phyloP scores from a whole-genome alignment of 2,888 invertebrate species.

The Autographa pulchrina region DNA sequence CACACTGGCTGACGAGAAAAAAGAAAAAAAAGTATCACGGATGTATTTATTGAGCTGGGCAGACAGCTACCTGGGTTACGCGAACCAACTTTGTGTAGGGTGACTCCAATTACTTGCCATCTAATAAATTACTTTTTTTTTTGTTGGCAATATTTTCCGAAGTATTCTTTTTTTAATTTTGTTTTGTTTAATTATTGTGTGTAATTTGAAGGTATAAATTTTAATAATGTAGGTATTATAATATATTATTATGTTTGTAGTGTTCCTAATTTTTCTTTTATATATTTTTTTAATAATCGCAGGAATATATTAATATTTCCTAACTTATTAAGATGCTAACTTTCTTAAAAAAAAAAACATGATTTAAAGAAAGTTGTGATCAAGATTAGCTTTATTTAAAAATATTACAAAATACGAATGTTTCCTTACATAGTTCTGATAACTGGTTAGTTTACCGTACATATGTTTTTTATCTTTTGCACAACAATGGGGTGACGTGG shows the following conservation, averaged over 20 bases:
- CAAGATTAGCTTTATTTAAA: too few relatives aligned
- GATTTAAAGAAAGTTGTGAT: too few relatives aligned
- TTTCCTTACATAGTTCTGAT: conserved; percentile 27
- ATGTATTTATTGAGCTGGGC: conserved; percentile 61
- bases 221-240: too few relatives aligned
- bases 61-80: conserved; percentile 76
- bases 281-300: too few relatives aligned
- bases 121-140: conserved; percentile 34
- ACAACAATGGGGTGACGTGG: conserved; percentile 48
- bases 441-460: conserved; percentile 50
- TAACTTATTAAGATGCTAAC: too few relatives aligned
- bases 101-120: conserved; percentile 48
- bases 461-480: conserved; percentile 36
- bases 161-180: neutral
- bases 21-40: conserved; percentile 50
- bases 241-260: too few relatives aligned
- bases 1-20: conserved; percentile 54
- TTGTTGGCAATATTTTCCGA: neutral
- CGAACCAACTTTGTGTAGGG: conserved; percentile 58
- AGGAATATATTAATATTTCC: too few relatives aligned
- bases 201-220: neutral
- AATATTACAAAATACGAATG: neutral
- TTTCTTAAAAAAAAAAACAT: too few relatives aligned
- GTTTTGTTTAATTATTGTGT: neutral
- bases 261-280: too few relatives aligned